Evolutionary conservation across 2,888 invertebrate species (phyloP), one percentile per base, ranked within the genome.

Genomic region (Punctoribates punctum): DNA sequence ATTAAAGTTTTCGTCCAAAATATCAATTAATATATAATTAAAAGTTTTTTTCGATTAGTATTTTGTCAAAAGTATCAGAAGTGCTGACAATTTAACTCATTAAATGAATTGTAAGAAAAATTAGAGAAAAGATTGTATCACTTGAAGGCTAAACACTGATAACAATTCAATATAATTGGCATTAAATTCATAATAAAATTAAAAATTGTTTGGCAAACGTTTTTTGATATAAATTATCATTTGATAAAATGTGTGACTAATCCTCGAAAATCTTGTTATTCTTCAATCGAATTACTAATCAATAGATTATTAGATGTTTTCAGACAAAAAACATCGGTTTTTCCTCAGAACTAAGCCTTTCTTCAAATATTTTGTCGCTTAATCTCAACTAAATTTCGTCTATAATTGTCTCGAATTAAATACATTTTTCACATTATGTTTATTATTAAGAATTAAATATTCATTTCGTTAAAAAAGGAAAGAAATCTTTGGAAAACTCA

Each of bases 81-180:
- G 57, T 57, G 57, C 57, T 57, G 3, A 57, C 57, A 57, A 57
- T 57, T 57, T 6, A 57, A 57, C 25, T 57, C 57, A 57, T 57
- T 51, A 57, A 42, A 42, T 23, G 23, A 57, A 57, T 57, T 57
- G 20, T 20, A 23, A 23, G n/a, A 57, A 57, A 23, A 57, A 57
- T 25, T 57, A 57, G 25, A 25, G 20, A 23, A 57, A 57, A 57
- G 57, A 57, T 57, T 57, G 57, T 57, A 57, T 57, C 20, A 57
- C 57, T 57, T 57, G 57, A 57, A 57, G 57, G 57, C 57, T 57
- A 57, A 42, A 57, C 57, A 57, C 57, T 57, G 57, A 57, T 57
- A 57, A 57, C 23, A 57, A 57, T 20, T 57, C 23, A 57, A 57
- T 57, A 57, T 57, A 57, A 57, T 57, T 57, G 57, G 57, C 57